Percentiles rank a stretch among this genome's conserved stretches.
Evolutionary conservation across 2,888 invertebrate species (phyloP).

Genomic region (Rotaria socialis): DNA sequence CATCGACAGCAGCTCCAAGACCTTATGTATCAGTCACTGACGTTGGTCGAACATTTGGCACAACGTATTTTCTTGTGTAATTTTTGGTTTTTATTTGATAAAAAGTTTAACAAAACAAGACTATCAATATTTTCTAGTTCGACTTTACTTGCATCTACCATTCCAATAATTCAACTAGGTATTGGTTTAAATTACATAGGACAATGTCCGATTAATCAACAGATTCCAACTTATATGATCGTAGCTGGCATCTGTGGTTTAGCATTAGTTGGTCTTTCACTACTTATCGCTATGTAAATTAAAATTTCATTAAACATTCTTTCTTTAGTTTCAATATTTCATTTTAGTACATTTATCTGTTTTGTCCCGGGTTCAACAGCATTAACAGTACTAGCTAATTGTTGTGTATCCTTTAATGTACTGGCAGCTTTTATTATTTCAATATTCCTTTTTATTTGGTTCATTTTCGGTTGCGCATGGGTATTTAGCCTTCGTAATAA

Average conservation of each 20-base stretch:
- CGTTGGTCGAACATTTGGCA: neutral
- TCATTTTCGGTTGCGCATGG: slow-evolving; percentile 35
- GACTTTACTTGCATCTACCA: neutral
- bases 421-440: neutral
- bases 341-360: neutral
- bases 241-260: neutral
- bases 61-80: neutral
- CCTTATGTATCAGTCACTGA: neutral
- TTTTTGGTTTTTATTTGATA: neutral
- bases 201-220: neutral
- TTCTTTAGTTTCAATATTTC: neutral
- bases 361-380: neutral
- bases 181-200: neutral
- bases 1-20: neutral
- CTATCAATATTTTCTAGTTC: neutral
- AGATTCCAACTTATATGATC: neutral
- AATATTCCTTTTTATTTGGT: neutral
- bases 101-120: neutral
- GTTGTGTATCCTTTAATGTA: neutral
- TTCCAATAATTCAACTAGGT: neutral
- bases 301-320: neutral
- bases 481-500: neutral
- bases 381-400: neutral
- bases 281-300: neutral
- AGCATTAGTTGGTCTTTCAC: neutral